Evolutionary conservation across 1,140 invertebrate genomes (phyloP).

Genomic region (Brachionus rotundiformis): DNA sequence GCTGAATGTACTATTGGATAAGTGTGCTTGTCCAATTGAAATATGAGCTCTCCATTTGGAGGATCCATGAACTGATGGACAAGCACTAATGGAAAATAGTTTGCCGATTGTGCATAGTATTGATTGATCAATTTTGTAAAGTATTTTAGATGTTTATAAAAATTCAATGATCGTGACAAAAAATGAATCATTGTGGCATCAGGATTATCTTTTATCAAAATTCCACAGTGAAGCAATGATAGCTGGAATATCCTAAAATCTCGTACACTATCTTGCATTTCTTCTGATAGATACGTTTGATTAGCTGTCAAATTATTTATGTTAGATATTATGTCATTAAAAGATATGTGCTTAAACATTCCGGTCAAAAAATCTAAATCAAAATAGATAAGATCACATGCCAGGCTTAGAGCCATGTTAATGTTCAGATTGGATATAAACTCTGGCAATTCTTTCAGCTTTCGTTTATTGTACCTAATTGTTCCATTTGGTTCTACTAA

Average conservation of each 20-base stretch:
- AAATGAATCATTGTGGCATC: conserved; percentile 56
- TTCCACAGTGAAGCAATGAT: background rate
- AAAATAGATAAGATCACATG: background rate
- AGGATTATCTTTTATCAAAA: conserved; percentile 1
- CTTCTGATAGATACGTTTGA: background rate
- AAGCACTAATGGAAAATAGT: conserved; percentile 59
- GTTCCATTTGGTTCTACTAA: background rate
- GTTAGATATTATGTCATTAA: background rate
- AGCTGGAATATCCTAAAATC: background rate
- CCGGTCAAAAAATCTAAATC: conserved; percentile 40
- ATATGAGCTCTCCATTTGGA: conserved; percentile 3
- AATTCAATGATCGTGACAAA: conserved; percentile 57
- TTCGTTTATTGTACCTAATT: conserved; percentile 45
- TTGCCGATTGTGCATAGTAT: conserved; percentile 57
- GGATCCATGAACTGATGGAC: conserved; percentile 58
- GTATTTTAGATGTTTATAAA: conserved; percentile 57
- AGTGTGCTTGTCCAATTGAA: conserved; percentile 33
- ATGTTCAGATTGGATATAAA: background rate
- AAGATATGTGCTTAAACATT: background rate
- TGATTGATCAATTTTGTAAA: conserved; percentile 58
- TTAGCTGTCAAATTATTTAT: background rate
- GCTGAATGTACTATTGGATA: background rate
- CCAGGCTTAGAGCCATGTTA: background rate
- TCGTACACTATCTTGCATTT: background rate
- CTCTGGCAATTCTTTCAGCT: conserved; percentile 24